Conservation (phyloP, 2,797 vertebrate genomes). For the Microctenopoma lineatum region DNA sequence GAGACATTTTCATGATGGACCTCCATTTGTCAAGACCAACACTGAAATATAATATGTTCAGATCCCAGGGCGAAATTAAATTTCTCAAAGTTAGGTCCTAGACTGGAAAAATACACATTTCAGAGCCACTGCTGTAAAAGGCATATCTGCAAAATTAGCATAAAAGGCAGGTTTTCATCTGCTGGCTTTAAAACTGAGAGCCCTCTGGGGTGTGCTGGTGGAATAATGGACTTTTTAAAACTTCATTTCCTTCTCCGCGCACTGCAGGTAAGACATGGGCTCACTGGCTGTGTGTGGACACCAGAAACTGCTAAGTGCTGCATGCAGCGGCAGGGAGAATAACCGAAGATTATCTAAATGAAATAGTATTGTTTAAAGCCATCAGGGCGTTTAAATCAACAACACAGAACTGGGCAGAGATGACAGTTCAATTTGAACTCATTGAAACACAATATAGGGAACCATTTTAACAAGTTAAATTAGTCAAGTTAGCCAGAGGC, state of each 20-base stretch:
- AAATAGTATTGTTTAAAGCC: conserved; percentile 31
- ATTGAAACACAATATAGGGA: conserved; percentile 43
- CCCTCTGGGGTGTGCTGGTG: conserved; percentile 55
- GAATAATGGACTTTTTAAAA: conserved; percentile 78
- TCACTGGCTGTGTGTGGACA: not conserved
- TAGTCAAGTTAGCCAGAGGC: conserved; percentile 60
- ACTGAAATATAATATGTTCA: conserved; percentile 54
- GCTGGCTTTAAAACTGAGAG: conserved; percentile 65
- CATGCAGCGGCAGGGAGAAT: conserved; percentile 11
- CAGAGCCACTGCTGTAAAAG: conserved; percentile 59
- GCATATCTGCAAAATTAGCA: conserved; percentile 74
- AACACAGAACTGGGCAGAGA: conserved; percentile 28
- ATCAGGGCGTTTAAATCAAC: conserved; percentile 52
- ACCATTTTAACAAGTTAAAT: conserved; percentile 63
- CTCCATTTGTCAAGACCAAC: conserved; percentile 38
- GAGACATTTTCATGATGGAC: conserved; percentile 29
- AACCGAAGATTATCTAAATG: conserved; percentile 26
- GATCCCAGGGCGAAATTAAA: conserved; percentile 55
- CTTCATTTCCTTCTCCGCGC: conserved; percentile 54
- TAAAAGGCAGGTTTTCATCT: conserved; percentile 76
- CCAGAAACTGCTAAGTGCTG: conserved; percentile 12
- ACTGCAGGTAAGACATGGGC: conserved; percentile 38
- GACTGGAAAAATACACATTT: conserved; percentile 59
- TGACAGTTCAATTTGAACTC: conserved; percentile 51
- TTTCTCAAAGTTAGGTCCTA: conserved; percentile 52